These are phyloP conservation scores for Boloria selene DNA, from an alignment of 2,888 invertebrate genomes.

Conservation along the genomic window DNA sequence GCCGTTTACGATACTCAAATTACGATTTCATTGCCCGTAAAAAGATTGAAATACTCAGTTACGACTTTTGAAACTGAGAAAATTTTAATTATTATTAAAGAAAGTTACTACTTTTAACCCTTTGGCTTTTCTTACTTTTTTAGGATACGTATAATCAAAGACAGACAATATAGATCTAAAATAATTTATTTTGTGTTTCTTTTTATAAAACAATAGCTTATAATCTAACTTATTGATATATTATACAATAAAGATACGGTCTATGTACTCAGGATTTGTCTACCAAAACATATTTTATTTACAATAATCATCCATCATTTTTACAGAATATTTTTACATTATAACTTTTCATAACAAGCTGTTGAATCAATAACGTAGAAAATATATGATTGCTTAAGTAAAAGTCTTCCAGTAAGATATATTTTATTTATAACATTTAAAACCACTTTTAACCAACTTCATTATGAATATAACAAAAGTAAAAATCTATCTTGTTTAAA, in stretches of 20 bases:
- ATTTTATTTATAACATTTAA: too few relatives aligned
- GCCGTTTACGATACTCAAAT: slow-evolving; percentile 75
- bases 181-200: slow-evolving; percentile 77
- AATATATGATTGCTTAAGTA: not conserved
- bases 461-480: too few relatives aligned
- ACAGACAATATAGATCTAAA: slow-evolving; percentile 64
- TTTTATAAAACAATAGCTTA: slow-evolving; percentile 80
- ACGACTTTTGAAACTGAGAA: slow-evolving; percentile 36
- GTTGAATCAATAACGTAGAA: slow-evolving; percentile 7
- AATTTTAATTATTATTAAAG: slow-evolving; percentile 29
- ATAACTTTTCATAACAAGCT: slow-evolving; percentile 1
- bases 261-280: slow-evolving; percentile 63
- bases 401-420: not conserved
- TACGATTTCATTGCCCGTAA: slow-evolving; percentile 73
- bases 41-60: slow-evolving; percentile 48
- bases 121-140: not conserved
- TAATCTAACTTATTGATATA: slow-evolving; percentile 55
- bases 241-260: slow-evolving; percentile 73
- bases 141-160: not conserved
- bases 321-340: slow-evolving; percentile 35
- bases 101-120: not conserved
- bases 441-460: too few relatives aligned
- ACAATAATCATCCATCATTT: slow-evolving; percentile 48
- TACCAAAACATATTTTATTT: slow-evolving; percentile 60
- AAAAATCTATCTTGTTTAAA: too few relatives aligned